Evolutionary conservation across 2,797 vertebrate genomes (phyloP), one percentile per base, ranked within the genome.

Genomic region (Hylomyscus alleni): DNA sequence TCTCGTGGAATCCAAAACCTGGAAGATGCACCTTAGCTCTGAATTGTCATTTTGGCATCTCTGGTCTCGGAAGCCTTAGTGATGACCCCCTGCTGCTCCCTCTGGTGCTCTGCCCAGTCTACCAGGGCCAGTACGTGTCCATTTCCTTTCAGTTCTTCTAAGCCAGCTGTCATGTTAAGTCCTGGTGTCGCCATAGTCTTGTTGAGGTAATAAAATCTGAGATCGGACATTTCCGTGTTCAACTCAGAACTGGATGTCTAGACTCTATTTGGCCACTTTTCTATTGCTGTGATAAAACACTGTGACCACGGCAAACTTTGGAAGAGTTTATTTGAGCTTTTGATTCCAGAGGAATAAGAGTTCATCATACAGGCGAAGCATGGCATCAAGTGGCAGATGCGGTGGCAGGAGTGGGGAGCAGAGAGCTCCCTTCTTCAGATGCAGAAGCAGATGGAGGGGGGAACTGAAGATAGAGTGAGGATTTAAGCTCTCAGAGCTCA

Each of bases 121-220:
- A 4, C 99, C 34, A 19, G 40, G 40, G 34, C 37, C 37, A 44
- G 37, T 47, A 99, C 22, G 6, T 82, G n/a, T 58, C 12, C 13
- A 26, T 40, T 82, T 58, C n/a, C 80, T 82, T 99, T 94, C 99
- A 99, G 98, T 99, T 99, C 98, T 99, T 99, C 98, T 96, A 98
- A 90, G 99, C 99, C 98, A 99, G 98, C 91, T 98, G 20, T 99
- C 99, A 7, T 99, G 99, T 95, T 99, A 99, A 37, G 99, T n/a
- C 97, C 88, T 99, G 98, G 99, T 99, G 95, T 99, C 99, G 0
- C 81, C 56, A 9, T 62, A 56, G 40, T 60, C 56, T 26, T 83
- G 24, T 31, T 40, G 37, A 19, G 14, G 1, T 29, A 44, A 17
- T 60, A 24, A 60, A 13, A 29, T 60, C 26, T 44, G 56, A 58